Base-by-base conservation (phyloP, 2,888 invertebrate species). In the Agrilus cyanescens region DNA sequence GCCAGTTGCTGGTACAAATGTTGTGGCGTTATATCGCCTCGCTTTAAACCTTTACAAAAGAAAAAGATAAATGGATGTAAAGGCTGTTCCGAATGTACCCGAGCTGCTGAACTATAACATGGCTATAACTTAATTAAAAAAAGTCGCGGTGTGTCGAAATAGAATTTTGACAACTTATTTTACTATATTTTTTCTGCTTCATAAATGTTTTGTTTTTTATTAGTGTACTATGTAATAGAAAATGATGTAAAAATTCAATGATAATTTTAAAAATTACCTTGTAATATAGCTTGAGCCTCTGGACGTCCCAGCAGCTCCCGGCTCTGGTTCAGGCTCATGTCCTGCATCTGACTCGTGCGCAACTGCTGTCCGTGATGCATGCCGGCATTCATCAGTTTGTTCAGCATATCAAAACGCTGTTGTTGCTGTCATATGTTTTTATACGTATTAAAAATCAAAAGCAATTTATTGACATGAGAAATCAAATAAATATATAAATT, bases 281-380 rank as follows among this genome's bases (percentile, higher is more conserved):
- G 81, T 52, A 86, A 72, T 45, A 87, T 78, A 37, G 83, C 82
- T 62, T 83, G 82, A 12, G 83, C 82, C 60, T 85, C 85, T 0
- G 83, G 83, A 49, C 83, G 66, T 61, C 78, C 80, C 45, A 84
- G 61, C 50, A 84, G 65, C 48, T 84, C 83, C 37, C 78, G 68
- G 54, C 62, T 78, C 74, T 54, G 71, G 65, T 56, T 68, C 64
- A 54, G 62, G 58, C 57, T 66, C 65, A 59, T 66, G 63, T 52
- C 74, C 56, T 63, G 71, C 59, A 63, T 63, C 0, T 68, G 68
- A 15, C 68, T 67, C 7, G 60, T 55, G 39, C 61, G 50, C 42
- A 61, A 50, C 33, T 58, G 60, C 38, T 53, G 57, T 7, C 43
- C 44, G 41, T 55, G 53, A 45, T 54, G 51, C 35, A 50, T 47